Conservation (phyloP, 2,888 invertebrate species). For the Pelosia muscerda region DNA sequence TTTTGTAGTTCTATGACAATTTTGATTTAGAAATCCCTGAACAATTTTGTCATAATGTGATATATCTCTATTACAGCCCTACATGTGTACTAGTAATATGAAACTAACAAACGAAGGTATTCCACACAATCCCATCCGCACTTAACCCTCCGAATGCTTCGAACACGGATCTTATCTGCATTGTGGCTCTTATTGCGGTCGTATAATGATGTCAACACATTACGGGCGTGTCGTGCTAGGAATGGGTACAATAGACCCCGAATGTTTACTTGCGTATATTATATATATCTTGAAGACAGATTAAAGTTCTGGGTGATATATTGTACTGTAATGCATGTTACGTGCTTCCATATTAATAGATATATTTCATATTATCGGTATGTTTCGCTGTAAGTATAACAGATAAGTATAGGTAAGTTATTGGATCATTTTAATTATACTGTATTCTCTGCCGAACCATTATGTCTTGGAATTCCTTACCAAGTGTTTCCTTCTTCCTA, state of each 20-base stretch:
- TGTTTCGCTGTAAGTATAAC: neutral
- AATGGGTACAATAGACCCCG: slow-evolving; percentile 50
- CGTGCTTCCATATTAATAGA: slow-evolving; percentile 6
- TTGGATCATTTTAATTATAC: no score
- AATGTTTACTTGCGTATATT: slow-evolving; percentile 41
- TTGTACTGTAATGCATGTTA: slow-evolving; percentile 14
- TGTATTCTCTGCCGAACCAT: no score
- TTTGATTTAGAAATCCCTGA: neutral
- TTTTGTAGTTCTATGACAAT: neutral
- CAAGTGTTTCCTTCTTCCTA: no score
- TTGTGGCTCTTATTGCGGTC: slow-evolving; percentile 74
- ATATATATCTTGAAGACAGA: slow-evolving; percentile 19
- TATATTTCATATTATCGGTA: neutral
- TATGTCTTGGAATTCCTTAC: no score
- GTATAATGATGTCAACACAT: slow-evolving; percentile 79
- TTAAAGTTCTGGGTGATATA: slow-evolving; percentile 22
- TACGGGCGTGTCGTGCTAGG: slow-evolving; percentile 57
- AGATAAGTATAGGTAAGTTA: no score
- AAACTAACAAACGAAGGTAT: slow-evolving; percentile 52
- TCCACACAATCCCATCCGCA: slow-evolving; percentile 41
- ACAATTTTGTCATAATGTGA: neutral
- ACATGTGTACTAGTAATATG: slow-evolving; percentile 38
- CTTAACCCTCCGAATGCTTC: slow-evolving; percentile 62
- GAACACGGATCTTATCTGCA: slow-evolving; percentile 76
- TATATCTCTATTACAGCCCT: slow-evolving; percentile 27